Percentiles rank a stretch among this genome's conserved stretches.
These are phyloP conservation scores for Variabilichromis moorii DNA, from an alignment of 2,113 vertebrate species.

Conservation along the genomic window DNA sequence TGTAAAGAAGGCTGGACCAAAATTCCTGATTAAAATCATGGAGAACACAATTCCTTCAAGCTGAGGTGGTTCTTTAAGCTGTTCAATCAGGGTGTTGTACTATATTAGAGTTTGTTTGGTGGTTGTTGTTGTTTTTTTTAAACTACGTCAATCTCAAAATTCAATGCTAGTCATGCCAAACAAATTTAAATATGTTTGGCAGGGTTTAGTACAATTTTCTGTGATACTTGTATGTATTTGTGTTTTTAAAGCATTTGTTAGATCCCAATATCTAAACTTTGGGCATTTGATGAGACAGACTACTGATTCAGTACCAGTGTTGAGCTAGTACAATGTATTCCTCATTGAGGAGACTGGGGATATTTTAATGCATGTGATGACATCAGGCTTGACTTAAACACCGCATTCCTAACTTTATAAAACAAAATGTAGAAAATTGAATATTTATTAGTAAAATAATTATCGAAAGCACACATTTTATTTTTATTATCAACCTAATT, in stretches of 20 bases:
- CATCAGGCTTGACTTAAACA: neutral
- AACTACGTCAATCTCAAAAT: neutral
- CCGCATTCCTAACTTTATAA: neutral
- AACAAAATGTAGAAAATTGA: neutral
- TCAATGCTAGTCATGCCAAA: neutral
- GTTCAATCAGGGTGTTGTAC: neutral
- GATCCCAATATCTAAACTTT: neutral
- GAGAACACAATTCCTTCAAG: neutral
- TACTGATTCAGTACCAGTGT: neutral
- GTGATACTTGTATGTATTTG: neutral
- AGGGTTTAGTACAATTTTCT: neutral
- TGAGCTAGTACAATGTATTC: neutral
- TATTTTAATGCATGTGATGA: neutral
- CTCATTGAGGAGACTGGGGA: neutral
- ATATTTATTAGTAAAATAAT: neutral
- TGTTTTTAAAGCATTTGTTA: neutral
- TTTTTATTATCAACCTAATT: neutral
- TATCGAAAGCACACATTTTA: neutral
- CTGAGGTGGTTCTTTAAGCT: neutral
- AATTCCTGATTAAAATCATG: neutral
- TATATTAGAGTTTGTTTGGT: neutral
- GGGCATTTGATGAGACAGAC: neutral
- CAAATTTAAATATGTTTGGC: neutral
- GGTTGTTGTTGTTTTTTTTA: neutral
- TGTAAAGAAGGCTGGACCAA: neutral